Evolutionary conservation across 2,797 vertebrate species (phyloP).

Genomic region (Zenarchopterus dispar): DNA sequence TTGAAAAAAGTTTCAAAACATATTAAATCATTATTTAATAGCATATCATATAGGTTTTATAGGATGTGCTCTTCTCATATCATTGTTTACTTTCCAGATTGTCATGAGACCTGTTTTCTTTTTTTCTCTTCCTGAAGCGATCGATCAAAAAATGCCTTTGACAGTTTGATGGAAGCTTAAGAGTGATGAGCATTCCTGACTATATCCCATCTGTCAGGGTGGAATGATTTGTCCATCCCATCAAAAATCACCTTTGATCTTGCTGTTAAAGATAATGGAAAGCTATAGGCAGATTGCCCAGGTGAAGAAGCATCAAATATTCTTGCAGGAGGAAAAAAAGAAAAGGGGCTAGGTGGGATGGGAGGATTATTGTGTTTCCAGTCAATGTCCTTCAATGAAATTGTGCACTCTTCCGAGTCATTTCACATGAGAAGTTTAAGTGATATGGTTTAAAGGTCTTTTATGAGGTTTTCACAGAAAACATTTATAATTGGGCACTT

Average conservation of each 20-base stretch:
- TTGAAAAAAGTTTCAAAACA: background rate
- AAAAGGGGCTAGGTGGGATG: background rate
- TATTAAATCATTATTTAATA: background rate
- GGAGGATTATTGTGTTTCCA: slow-evolving; percentile 25
- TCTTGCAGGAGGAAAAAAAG: slow-evolving; percentile 22
- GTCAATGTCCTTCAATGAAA: slow-evolving; percentile 45
- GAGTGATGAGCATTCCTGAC: slow-evolving; percentile 81
- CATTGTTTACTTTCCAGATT: slow-evolving; percentile 74
- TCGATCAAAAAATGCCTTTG: slow-evolving; percentile 84
- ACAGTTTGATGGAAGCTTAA: slow-evolving; percentile 83
- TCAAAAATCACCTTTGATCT: slow-evolving; percentile 84
- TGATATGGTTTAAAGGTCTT: slow-evolving; percentile 49
- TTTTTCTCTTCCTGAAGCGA: slow-evolving; percentile 72
- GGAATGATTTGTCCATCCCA: slow-evolving; percentile 84
- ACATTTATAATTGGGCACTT: slow-evolving; percentile 52
- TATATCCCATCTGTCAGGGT: slow-evolving; percentile 78
- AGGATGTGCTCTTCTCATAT: slow-evolving; percentile 29
- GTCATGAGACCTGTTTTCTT: slow-evolving; percentile 76
- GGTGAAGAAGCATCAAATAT: slow-evolving; percentile 47
- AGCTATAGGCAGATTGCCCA: slow-evolving; percentile 40
- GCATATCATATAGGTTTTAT: slow-evolving; percentile 9
- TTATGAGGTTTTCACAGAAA: slow-evolving; percentile 43
- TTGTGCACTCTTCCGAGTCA: slow-evolving; percentile 53
- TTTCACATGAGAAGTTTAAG: slow-evolving; percentile 53
- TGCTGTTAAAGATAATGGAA: slow-evolving; percentile 62